Evolutionary conservation across 2,113 vertebrate species (phyloP), one percentile per base, ranked within the genome.

Genomic region (Serinus canaria): DNA sequence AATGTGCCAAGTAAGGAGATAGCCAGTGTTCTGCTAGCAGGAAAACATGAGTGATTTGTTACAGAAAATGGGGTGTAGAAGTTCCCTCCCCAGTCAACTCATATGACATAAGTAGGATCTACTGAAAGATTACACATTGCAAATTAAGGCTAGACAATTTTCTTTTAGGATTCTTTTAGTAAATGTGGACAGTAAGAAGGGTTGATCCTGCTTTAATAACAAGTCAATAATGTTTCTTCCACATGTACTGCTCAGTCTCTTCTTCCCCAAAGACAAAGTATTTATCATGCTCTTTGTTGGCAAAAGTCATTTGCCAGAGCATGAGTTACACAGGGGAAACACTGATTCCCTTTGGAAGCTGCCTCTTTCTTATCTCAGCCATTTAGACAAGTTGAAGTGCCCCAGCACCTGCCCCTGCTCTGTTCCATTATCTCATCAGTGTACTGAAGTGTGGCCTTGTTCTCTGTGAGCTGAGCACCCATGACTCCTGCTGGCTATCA

Each of bases 51-150:
- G 44, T 21, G 21, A 58, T 76, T 56, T 64, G 31, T 55, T 60
- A 37, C 0, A 62, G 62, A 85, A 91, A 52, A 66, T 13, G 20
- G 53, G 70, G 49, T 0, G 0, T n/a, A 53, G 58, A 68, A 73
- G 33, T 81, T 68, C 28, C 9, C 53, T 66, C 39, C 37, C 15
- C 53, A 28, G 24, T 11, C 50, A 58, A 33, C 46, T 77, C 79
- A 39, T 30, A 10, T 47, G 49, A 58, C 31, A 1, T 4, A 46
- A 80, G 25, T 7, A 27, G 64, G 50, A 74, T 49, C 41, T 27
- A n/a, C 44, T 64, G n/a, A 41, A 94, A 80, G 44, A 60, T 39
- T 31, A 31, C 50, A 75, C 46, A 13, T 18, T 43, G n/a, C 25
- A 73, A 85, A 64, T 66, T 43, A 69, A 62, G 13, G 55, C 18